phyloP scores from a whole-genome alignment of 2,797 vertebrate species.

The Ambastaia sidthimunki region DNA sequence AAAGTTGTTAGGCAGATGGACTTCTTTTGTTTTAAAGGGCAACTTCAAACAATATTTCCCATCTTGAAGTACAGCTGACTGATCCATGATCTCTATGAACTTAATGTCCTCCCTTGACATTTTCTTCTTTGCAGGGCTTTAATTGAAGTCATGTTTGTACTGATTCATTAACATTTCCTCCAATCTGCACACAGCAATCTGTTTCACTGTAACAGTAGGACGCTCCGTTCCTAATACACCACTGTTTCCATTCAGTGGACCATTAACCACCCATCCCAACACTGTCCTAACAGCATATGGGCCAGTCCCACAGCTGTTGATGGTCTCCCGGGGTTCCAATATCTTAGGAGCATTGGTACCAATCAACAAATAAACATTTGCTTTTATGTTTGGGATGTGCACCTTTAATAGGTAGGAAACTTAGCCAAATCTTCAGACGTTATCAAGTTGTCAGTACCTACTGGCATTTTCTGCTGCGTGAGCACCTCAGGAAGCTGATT shows the following conservation, averaged over 20 bases:
- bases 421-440: background rate
- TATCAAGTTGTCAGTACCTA: background rate
- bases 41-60: conserved; percentile 2
- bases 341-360: conserved; percentile 4
- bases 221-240: background rate
- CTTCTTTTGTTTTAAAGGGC: conserved; percentile 13
- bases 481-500: background rate
- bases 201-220: conserved; percentile 8
- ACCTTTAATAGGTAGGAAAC: background rate
- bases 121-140: background rate
- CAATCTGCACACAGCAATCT: conserved; percentile 25
- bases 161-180: conserved; percentile 36
- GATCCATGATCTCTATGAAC: conserved; percentile 12
- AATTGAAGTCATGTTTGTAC: conserved; percentile 36
- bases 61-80: conserved; percentile 6
- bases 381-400: background rate
- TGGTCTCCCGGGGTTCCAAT: conserved; percentile 24
- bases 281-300: conserved; percentile 38
- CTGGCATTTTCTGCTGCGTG: background rate
- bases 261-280: background rate
- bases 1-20: conserved; percentile 28
- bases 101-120: conserved; percentile 21
- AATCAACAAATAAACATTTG: conserved; percentile 13
- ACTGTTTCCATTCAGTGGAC: conserved; percentile 11
- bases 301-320: conserved; percentile 17